Conservation (phyloP, 2,888 invertebrate genomes). For the Ectobius pallidus region DNA sequence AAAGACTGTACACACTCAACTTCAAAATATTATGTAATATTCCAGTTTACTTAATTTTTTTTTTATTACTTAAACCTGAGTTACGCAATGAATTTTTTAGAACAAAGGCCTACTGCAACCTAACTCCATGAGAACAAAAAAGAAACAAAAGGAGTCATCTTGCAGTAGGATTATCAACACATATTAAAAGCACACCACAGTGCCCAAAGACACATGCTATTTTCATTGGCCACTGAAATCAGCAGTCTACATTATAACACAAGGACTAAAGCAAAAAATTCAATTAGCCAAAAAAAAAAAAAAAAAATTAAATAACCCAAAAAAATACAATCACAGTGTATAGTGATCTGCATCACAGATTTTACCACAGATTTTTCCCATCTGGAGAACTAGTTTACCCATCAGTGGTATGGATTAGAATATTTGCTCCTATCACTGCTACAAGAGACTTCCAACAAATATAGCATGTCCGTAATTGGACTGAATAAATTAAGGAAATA, state of each 20-base stretch:
- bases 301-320: too few species aligned
- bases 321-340: too few species aligned
- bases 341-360: background rate
- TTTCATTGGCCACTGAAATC: constrained; percentile 16
- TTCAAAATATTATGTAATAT: constrained; percentile 4
- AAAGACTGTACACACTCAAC: background rate
- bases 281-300: too few species aligned
- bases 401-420: background rate
- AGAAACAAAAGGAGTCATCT: background rate
- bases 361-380: background rate
- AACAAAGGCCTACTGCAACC: background rate
- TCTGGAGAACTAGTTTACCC: background rate
- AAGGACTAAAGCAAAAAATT: background rate
- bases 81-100: background rate
- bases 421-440: background rate
- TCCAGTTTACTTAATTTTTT: background rate
- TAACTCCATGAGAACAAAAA: background rate
- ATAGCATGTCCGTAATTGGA: constrained; percentile 1
- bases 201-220: constrained; percentile 6
- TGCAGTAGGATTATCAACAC: background rate
- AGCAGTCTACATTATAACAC: background rate
- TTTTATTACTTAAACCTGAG: background rate
- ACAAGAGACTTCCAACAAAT: background rate
- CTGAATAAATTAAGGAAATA: constrained; percentile 15
- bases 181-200: background rate